These are phyloP conservation scores for Scortum barcoo DNA, from an alignment of 2,113 vertebrate species.

Conservation along the genomic window DNA sequence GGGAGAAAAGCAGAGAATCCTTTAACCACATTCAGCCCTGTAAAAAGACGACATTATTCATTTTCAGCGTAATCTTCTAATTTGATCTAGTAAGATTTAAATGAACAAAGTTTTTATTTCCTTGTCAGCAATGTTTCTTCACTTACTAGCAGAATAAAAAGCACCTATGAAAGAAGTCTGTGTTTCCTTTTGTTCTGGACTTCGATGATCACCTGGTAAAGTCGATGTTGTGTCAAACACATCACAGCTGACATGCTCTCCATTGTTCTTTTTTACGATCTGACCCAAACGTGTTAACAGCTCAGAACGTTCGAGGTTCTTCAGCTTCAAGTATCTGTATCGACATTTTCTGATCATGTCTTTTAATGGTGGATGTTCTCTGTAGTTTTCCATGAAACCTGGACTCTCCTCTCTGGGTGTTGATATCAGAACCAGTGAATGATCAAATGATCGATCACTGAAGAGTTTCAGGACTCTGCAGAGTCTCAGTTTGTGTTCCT, in stretches of 20 bases:
- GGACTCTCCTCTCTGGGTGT: neutral
- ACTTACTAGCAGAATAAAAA: too few relatives aligned
- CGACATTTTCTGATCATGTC: conserved; percentile 11
- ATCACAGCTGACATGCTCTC: conserved; percentile 1
- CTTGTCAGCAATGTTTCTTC: too few relatives aligned
- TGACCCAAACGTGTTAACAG: conserved; percentile 13
- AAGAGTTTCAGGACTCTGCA: neutral
- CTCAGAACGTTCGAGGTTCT: neutral
- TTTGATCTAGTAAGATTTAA: too few relatives aligned
- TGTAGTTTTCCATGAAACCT: neutral
- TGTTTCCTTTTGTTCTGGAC: too few relatives aligned
- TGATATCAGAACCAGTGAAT: conserved; percentile 39
- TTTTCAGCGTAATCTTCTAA: too few relatives aligned
- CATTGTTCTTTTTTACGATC: neutral
- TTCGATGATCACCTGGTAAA: too few relatives aligned
- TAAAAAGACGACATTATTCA: too few relatives aligned
- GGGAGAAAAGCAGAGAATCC: too few relatives aligned
- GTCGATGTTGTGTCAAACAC: too few relatives aligned
- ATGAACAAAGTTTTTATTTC: too few relatives aligned
- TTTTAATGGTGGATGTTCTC: neutral
- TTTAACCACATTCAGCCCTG: too few relatives aligned
- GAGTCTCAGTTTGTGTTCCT: conserved; percentile 19
- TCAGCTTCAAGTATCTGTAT: neutral
- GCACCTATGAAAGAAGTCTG: too few relatives aligned
- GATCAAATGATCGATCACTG: conserved; percentile 8